phyloP scores from a whole-genome alignment of 2,113 vertebrate genomes.

The Ceuthmochares aereus region DNA sequence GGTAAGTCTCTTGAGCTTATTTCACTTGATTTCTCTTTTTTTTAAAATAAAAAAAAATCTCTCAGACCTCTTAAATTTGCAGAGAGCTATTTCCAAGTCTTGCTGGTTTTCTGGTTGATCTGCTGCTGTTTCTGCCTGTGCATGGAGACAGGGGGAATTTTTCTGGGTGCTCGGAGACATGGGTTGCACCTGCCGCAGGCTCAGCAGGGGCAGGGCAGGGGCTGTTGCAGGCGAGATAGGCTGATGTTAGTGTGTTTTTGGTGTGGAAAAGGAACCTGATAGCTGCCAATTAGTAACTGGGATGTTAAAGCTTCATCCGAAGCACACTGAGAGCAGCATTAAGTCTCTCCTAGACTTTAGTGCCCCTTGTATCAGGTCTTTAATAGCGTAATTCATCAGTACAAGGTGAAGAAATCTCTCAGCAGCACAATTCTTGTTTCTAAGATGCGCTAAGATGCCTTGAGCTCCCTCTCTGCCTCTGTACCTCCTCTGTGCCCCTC shows the following conservation, averaged over 20 bases:
- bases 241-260: not conserved
- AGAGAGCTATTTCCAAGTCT: not conserved
- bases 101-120: not conserved
- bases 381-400: not conserved
- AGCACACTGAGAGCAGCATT: not conserved
- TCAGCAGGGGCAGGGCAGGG: not conserved
- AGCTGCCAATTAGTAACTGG: not conserved
- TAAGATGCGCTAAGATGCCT: not conserved
- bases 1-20: slow-evolving; percentile 19
- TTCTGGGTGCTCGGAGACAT: not conserved
- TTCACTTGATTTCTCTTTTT: not conserved
- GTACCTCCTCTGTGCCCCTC: not conserved
- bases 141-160: not conserved
- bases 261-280: not conserved
- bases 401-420: not conserved
- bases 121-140: not conserved
- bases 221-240: not conserved
- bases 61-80: not conserved
- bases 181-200: not conserved
- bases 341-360: not conserved
- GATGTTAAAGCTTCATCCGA: not conserved
- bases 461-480: not conserved
- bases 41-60: not conserved
- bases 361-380: not conserved
- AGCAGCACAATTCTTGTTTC: not conserved